These are phyloP conservation scores for Sinohyriopsis cumingii DNA, from an alignment of 2,888 invertebrate genomes.

Conservation along the genomic window DNA sequence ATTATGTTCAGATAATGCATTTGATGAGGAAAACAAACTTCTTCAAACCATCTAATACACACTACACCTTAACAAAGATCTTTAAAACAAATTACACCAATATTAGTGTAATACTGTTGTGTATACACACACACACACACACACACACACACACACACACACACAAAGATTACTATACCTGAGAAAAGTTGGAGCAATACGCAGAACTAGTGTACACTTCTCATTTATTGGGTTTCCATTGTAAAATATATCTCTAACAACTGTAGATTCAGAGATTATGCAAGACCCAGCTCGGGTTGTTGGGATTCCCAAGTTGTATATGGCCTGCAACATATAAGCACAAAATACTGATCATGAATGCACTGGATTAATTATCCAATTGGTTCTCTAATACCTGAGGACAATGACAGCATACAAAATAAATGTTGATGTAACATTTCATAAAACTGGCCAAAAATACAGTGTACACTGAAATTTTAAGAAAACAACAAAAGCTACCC, in stretches of 20 bases:
- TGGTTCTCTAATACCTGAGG: neutral
- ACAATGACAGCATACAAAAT: neutral
- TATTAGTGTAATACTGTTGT: too few relatives aligned
- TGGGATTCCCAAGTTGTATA: slow-evolving; percentile 72
- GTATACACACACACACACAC: too few relatives aligned
- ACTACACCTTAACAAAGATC: too few relatives aligned
- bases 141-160: too few relatives aligned
- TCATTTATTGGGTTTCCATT: slow-evolving; percentile 77
- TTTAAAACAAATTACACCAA: too few relatives aligned
- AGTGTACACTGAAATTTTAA: too few relatives aligned
- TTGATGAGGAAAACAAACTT: too few relatives aligned
- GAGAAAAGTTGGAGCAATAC: slow-evolving; percentile 76
- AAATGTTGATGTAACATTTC: neutral
- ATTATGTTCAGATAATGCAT: too few relatives aligned
- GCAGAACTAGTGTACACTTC: slow-evolving; percentile 76
- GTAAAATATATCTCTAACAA: slow-evolving; percentile 78
- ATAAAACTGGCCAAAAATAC: too few relatives aligned
- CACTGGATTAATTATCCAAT: neutral
- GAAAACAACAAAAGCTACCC: too few relatives aligned
- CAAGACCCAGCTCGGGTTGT: slow-evolving; percentile 75
- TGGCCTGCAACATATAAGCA: slow-evolving; percentile 63
- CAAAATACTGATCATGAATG: slow-evolving; percentile 4
- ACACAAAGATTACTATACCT: slow-evolving; percentile 52
- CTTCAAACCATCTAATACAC: too few relatives aligned
- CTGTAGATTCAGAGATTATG: slow-evolving; percentile 77